Evolutionary conservation across 2,888 invertebrate species (phyloP).

Genomic region (Cheilosia scutellata): DNA sequence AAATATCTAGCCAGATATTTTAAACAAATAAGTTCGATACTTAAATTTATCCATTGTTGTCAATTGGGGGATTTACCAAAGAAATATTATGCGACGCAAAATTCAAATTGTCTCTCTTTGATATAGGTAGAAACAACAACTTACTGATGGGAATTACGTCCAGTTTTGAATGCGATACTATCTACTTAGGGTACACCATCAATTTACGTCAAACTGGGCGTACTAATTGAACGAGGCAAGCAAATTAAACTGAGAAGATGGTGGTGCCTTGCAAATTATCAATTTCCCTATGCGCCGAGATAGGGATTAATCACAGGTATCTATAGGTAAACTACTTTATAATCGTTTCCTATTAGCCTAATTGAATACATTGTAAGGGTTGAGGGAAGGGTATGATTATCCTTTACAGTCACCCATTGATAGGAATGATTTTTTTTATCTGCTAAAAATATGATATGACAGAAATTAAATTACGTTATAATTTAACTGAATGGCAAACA

Average conservation of each 20-base stretch:
- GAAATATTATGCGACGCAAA: background rate
- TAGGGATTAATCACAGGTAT: too few species aligned
- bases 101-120: background rate
- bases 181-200: background rate
- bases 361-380: too few species aligned
- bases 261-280: background rate
- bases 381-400: too few species aligned
- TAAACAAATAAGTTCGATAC: background rate
- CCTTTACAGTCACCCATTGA: too few species aligned
- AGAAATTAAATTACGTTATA: too few species aligned
- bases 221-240: background rate
- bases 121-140: background rate
- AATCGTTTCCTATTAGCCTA: too few species aligned
- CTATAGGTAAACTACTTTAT: too few species aligned
- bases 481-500: background rate
- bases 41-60: background rate
- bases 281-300: background rate
- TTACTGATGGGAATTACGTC: background rate
- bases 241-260: background rate
- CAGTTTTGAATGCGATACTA: background rate
- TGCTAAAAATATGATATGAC: too few species aligned
- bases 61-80: background rate
- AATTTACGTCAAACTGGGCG: constrained; percentile 1
- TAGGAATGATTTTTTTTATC: too few species aligned
- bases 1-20: background rate